These are phyloP conservation scores for Dinocampus coccinellae DNA, from an alignment of 2,888 invertebrate genomes.

Conservation along the genomic window DNA sequence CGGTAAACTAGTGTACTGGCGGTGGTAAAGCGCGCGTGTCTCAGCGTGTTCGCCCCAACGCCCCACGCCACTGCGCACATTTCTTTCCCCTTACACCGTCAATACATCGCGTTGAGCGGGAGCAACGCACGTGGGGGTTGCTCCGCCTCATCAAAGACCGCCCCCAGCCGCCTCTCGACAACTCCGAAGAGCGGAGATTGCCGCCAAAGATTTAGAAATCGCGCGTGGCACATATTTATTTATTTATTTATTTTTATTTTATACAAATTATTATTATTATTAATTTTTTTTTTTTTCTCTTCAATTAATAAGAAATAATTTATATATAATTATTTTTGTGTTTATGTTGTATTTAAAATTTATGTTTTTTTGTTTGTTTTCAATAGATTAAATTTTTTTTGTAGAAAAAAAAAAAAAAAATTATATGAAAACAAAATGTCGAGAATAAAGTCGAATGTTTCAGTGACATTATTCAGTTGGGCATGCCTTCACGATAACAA, in stretches of 20 bases:
- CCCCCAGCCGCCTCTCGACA: conserved; percentile 57
- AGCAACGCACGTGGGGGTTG: conserved; percentile 21
- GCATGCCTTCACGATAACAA: conserved; percentile 63
- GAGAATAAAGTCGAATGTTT: conserved; percentile 12
- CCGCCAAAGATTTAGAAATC: conserved; percentile 22
- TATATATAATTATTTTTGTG: too few relatives aligned
- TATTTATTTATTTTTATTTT: not conserved
- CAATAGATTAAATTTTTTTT: too few relatives aligned
- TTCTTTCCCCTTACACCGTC: conserved; percentile 51
- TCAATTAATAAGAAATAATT: too few relatives aligned
- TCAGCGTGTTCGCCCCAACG: conserved; percentile 50
- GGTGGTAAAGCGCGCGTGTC: conserved; percentile 8
- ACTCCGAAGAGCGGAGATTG: conserved; percentile 33
- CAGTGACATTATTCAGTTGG: conserved; percentile 57
- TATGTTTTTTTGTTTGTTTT: too few relatives aligned
- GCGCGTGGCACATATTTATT: not conserved
- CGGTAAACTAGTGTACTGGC: not conserved
- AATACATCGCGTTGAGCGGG: conserved; percentile 50
- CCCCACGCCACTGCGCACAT: conserved; percentile 45
- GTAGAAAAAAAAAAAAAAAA: not conserved
- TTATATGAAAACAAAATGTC: conserved; percentile 26
- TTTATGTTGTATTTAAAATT: too few relatives aligned
- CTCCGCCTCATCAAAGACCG: conserved; percentile 51
- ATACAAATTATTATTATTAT: not conserved
- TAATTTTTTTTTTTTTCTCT: not conserved